Percentiles rank a stretch among this genome's conserved stretches.
Conservation (phyloP, 2,888 invertebrate genomes). For the Cryptus armator region DNA sequence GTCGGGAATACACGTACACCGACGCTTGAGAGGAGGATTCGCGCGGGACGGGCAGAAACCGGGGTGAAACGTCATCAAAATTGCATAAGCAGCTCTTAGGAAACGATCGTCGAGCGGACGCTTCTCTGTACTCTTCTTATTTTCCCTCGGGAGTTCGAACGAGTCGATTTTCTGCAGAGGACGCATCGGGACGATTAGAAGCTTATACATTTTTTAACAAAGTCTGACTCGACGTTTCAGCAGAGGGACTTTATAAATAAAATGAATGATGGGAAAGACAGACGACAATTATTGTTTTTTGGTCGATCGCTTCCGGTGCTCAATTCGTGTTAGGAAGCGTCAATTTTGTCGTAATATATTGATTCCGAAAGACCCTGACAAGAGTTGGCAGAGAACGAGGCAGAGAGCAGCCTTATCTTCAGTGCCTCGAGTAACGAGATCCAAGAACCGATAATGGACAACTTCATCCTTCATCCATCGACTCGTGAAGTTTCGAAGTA, state of each 20-base stretch:
- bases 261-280: conserved; percentile 30
- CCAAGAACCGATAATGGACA: conserved; percentile 23
- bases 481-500: background rate
- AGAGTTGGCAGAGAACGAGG: background rate
- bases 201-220: conserved; percentile 78
- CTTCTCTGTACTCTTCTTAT: conserved; percentile 33
- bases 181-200: conserved; percentile 82
- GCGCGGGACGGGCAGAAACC: conserved; percentile 42
- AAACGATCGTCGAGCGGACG: conserved; percentile 81
- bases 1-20: conserved; percentile 73
- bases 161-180: conserved; percentile 77
- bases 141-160: conserved; percentile 79
- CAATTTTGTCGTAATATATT: background rate
- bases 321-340: too few relatives aligned
- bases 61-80: conserved; percentile 80
- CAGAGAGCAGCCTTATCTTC: conserved; percentile 23
- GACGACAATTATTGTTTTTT: background rate
- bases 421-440: conserved; percentile 13
- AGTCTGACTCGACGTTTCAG: conserved; percentile 56
- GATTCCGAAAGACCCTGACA: background rate
- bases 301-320: too few relatives aligned
- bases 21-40: conserved; percentile 30
- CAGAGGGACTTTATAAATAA: background rate
- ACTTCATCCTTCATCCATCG: conserved; percentile 41
- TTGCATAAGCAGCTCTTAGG: conserved; percentile 84